Evolutionary conservation across 2,888 invertebrate species (phyloP), one percentile per base, ranked within the genome.

Genomic region (Drosophila diplacantha): DNA sequence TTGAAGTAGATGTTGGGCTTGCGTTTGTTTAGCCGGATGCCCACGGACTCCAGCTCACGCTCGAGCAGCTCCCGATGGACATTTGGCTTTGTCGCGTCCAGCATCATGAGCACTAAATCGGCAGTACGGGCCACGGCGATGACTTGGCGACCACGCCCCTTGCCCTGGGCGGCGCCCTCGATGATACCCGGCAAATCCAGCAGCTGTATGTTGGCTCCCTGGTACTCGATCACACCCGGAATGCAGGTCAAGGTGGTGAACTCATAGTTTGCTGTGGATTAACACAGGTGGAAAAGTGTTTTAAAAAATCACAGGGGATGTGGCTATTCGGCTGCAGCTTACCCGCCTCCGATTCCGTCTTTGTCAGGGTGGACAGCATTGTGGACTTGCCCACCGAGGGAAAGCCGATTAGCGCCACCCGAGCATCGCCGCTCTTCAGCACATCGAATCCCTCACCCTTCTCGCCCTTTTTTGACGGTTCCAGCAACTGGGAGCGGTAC

Each of bases 371-470:
- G 74, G 96, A 98, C 68, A 99, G 90, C 56, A 99, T 90, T 0
- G 99, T 99, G 0, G 99, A 99, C 93, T 88, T 88, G 60, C 88
- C 88, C 60, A 88, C 88, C 12, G 99, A 99, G 8, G 99, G 99
- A 87, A 99, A 99, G 37, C 99, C 99, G 80, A 99, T 99, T 6
- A 99, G 91, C 8, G 98, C 98, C 14, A 98, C 97, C 85, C 99
- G 91, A 9, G 99, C 99, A 93, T 99, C 99, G 47, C 99, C 99
- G 81, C 98, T 98, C 89, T 99, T 99, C 76, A 99, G 91, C 11
- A 99, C 99, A 93, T 99, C 99, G 89, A 99, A 99, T 0, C 99
- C 99, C 89, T 96, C 96, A 22, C 97, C 97, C 87, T 98, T 98
- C 75, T 96, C 97, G 6, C 93, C 92, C 88, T 99, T 99, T 83